phyloP scores from a whole-genome alignment of 2,797 vertebrate species.

The Tinamus major region DNA sequence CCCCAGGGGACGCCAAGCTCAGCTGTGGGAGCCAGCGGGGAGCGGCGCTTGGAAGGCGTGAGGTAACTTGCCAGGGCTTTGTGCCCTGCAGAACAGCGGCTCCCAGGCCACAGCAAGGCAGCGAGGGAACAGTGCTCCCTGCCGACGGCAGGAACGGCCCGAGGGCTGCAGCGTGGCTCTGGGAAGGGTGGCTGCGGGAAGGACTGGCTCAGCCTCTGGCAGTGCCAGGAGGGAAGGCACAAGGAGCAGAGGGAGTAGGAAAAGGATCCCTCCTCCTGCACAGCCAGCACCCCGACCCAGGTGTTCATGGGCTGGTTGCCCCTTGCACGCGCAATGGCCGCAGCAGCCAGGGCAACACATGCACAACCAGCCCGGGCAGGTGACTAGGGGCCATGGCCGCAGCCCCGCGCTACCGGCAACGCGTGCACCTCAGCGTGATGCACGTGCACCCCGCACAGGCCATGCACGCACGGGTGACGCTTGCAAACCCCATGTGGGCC shows the following conservation, averaged over 20 bases:
- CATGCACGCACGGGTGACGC: too few relatives aligned
- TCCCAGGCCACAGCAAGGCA: background rate
- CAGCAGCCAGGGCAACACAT: background rate
- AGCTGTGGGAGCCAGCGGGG: background rate
- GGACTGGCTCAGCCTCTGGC: background rate
- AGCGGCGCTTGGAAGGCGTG: rapidly evolving
- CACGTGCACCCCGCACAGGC: too few relatives aligned
- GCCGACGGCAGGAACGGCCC: background rate
- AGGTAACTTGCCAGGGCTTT: background rate
- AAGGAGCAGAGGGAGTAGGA: background rate
- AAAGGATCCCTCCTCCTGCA: background rate
- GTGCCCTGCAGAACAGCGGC: background rate
- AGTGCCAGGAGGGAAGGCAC: background rate
- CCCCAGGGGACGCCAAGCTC: background rate
- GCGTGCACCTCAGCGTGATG: too few relatives aligned
- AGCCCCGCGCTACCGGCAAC: too few relatives aligned
- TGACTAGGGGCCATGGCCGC: too few relatives aligned
- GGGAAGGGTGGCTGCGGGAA: background rate
- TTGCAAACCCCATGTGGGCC: too few relatives aligned
- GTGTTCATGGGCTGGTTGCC: rapidly evolving
- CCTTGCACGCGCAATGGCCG: background rate
- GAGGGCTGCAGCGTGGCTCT: background rate
- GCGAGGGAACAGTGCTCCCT: constrained; percentile 39
- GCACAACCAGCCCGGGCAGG: background rate
- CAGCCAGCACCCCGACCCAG: background rate